Base-by-base conservation (phyloP, 2,797 vertebrate genomes). In the Rhynchotus rufescens region DNA sequence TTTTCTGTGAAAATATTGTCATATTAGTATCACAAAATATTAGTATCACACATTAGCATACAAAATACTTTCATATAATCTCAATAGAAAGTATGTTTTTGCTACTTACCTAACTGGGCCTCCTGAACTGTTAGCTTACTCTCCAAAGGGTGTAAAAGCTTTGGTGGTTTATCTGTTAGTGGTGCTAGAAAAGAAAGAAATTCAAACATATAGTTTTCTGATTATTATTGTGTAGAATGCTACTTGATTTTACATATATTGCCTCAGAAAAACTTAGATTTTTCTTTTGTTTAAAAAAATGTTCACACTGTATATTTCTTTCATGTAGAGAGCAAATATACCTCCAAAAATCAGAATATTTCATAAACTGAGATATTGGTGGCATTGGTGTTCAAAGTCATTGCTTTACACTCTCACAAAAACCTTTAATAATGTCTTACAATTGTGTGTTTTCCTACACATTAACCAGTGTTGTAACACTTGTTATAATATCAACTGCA, bases 121-220 rank as follows among this genome's bases (percentile, higher is more conserved):
- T 99, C 99, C 80, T 99, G 98, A 97, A 98, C 59, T 94, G 97
- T 99, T 97, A 99, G 96, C 96, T 99, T 99, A 97, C 95, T 98
- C 98, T 99, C 99, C 71, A 98, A 95, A 26, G 99, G 99, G 84
- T 98, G 98, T 76, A 99, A 98, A 97, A 99, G 98, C 97, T 99
- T 99, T 88, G 99, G 99, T 94, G 99, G 98, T 96, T 99, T 99
- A 98, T 99, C 99, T 94, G 99, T 99, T 96, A 99, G 96, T 82
- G 99, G 99, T 57, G 99, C 99, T 99, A 98, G 85, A 97, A 97
- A 95, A 85, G 96, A 96, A 93, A 76, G 92, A 95, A 45, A 96
- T 92, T 95, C 38, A 92, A 23, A 92, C 84, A 76, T 74, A 44
- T 91, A 72, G 66, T 94, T 92, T 74, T 81, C 38, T 91, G 66